phyloP scores from a whole-genome alignment of 2,113 vertebrate genomes.

The Piprites chloris region DNA sequence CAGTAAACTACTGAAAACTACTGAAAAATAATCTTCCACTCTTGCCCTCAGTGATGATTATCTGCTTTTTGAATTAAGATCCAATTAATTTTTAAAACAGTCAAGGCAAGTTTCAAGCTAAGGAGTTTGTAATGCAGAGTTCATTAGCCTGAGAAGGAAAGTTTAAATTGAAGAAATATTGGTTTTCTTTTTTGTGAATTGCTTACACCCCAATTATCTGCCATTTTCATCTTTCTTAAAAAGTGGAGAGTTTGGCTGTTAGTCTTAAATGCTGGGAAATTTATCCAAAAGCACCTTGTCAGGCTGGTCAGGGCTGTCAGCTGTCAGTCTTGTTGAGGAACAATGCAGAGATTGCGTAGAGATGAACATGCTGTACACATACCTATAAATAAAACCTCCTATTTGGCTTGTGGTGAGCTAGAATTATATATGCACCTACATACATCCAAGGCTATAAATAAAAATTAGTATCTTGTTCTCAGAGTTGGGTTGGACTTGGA shows the following conservation, averaged over 20 bases:
- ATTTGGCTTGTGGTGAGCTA: background rate
- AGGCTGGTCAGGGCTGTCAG: slow-evolving; percentile 17
- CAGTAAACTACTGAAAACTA: background rate
- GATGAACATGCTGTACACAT: background rate
- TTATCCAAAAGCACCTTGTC: background rate
- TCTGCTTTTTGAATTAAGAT: background rate
- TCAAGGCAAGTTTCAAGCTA: background rate
- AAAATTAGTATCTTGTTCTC: background rate
- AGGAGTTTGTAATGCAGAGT: background rate
- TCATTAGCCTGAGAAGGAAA: background rate
- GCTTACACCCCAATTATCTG: background rate
- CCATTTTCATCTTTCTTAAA: background rate
- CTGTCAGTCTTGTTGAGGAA: slow-evolving; percentile 7
- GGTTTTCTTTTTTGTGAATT: background rate
- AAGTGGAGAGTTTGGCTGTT: background rate
- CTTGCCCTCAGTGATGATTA: background rate
- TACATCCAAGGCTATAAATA: slow-evolving; percentile 15
- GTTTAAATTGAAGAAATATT: background rate
- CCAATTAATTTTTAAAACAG: background rate
- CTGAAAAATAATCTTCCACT: background rate
- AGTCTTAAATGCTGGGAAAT: background rate
- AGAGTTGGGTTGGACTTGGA: background rate
- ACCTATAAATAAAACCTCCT: slow-evolving; percentile 23
- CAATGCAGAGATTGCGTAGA: background rate
- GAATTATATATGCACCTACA: slow-evolving; percentile 4